phyloP scores from a whole-genome alignment of 2,797 vertebrate genomes.

The Hemitrygon akajei region DNA sequence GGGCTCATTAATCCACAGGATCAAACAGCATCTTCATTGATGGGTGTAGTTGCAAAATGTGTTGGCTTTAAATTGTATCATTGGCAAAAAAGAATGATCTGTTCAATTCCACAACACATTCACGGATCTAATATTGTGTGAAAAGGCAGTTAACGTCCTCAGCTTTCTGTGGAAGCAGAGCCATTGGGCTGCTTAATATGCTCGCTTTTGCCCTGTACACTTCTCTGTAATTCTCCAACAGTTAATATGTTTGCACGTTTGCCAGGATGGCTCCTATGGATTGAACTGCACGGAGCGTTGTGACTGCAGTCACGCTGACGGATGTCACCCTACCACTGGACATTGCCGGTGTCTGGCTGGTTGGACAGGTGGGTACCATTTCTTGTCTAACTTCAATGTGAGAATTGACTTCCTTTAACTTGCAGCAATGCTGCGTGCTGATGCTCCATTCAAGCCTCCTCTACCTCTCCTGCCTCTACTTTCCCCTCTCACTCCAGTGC shows the following conservation, averaged over 20 bases:
- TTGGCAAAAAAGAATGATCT: not conserved
- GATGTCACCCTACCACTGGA: conserved; percentile 82
- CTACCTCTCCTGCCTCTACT: not conserved
- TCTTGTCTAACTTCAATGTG: not conserved
- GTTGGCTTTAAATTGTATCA: not conserved
- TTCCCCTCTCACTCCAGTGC: not conserved
- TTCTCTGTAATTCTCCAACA: not conserved
- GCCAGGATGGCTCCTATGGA: conserved; percentile 83
- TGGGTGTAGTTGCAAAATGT: not conserved
- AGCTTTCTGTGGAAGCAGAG: not conserved
- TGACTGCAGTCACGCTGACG: conserved; percentile 89
- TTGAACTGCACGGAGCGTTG: conserved; percentile 82
- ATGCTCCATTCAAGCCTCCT: not conserved
- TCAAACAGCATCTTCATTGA: not conserved
- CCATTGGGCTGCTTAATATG: no score
- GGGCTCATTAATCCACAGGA: not conserved
- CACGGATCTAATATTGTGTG: not conserved
- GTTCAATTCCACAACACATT: not conserved
- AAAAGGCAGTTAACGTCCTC: no score
- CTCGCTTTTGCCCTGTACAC: no score
- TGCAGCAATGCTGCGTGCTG: not conserved
- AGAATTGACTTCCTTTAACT: not conserved
- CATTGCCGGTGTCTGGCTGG: conserved; percentile 85
- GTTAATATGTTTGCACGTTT: conserved; percentile 24
- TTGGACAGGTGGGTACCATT: conserved; percentile 74